These are phyloP conservation scores for Amphiprion percula DNA, from an alignment of 2,113 vertebrate species.

Conservation along the genomic window DNA sequence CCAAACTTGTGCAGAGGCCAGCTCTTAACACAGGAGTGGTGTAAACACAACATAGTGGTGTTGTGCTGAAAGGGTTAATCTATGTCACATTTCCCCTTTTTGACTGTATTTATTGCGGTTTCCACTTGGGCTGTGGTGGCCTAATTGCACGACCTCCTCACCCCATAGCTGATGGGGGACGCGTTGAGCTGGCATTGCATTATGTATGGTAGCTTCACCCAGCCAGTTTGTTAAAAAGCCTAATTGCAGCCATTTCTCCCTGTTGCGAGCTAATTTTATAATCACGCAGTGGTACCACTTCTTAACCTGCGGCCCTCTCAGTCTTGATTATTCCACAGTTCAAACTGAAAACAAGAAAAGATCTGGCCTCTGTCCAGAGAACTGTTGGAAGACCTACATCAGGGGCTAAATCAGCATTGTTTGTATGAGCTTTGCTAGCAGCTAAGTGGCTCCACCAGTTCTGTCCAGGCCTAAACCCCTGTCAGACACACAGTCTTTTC, in stretches of 20 bases:
- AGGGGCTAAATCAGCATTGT: background rate
- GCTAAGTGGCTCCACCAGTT: no score
- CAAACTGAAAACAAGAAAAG: background rate
- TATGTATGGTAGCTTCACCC: slow-evolving; percentile 42
- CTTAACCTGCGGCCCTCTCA: background rate
- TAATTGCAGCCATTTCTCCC: slow-evolving; percentile 21
- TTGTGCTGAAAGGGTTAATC: slow-evolving; percentile 62
- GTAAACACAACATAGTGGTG: slow-evolving; percentile 30
- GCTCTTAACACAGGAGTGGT: background rate
- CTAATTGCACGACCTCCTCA: slow-evolving; percentile 60
- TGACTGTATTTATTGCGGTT: slow-evolving; percentile 62
- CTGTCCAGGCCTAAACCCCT: no score
- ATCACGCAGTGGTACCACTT: background rate
- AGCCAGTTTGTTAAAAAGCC: slow-evolving; percentile 55
- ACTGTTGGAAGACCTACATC: background rate
- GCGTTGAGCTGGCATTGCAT: slow-evolving; percentile 35
- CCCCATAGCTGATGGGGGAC: slow-evolving; percentile 23
- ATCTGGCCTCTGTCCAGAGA: background rate
- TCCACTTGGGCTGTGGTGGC: slow-evolving; percentile 58
- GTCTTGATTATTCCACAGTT: background rate
- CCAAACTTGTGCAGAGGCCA: background rate
- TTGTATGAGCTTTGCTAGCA: no score
- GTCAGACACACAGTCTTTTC: no score
- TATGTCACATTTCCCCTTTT: slow-evolving; percentile 51
- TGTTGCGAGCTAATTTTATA: background rate